These are phyloP conservation scores for Mythimna pallens DNA, from an alignment of 2,888 invertebrate genomes.

Conservation along the genomic window DNA sequence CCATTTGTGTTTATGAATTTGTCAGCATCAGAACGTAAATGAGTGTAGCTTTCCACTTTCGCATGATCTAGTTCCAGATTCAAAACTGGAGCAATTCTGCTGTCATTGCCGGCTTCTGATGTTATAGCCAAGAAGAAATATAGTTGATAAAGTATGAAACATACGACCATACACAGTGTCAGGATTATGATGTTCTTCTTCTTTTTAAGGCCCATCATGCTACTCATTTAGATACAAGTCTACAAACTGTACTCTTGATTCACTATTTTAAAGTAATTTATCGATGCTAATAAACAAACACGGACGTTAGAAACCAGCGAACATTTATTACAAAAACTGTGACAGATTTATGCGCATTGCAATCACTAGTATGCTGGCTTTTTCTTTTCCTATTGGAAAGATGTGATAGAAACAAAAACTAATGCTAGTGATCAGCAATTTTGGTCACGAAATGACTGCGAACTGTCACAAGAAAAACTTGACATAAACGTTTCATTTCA, in stretches of 20 bases:
- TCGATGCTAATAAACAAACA: slow-evolving; percentile 27
- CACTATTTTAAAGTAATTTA: slow-evolving; percentile 13
- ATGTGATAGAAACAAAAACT: slow-evolving; percentile 14
- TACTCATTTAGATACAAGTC: slow-evolving; percentile 26
- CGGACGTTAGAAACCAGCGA: slow-evolving; percentile 8
- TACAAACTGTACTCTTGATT: slow-evolving; percentile 22
- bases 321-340: slow-evolving; percentile 24
- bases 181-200: slow-evolving; percentile 84
- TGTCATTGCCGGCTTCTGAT: slow-evolving; percentile 74
- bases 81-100: slow-evolving; percentile 74
- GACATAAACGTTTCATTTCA: slow-evolving; percentile 17
- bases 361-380: neutral
- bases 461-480: neutral
- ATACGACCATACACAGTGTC: slow-evolving; percentile 77
- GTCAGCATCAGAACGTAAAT: slow-evolving; percentile 81
- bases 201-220: slow-evolving; percentile 79
- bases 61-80: slow-evolving; percentile 73
- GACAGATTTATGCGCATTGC: neutral
- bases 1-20: slow-evolving; percentile 83
- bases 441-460: neutral
- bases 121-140: slow-evolving; percentile 85
- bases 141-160: slow-evolving; percentile 85
- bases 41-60: slow-evolving; percentile 71
- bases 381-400: slow-evolving; percentile 1
- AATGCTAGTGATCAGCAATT: neutral